A percentile compares a stretch with the other conserved stretches of the same genome.
These are phyloP conservation scores for Sphaerophoria taeniata DNA, from an alignment of 2,888 invertebrate species.

Conservation along the genomic window DNA sequence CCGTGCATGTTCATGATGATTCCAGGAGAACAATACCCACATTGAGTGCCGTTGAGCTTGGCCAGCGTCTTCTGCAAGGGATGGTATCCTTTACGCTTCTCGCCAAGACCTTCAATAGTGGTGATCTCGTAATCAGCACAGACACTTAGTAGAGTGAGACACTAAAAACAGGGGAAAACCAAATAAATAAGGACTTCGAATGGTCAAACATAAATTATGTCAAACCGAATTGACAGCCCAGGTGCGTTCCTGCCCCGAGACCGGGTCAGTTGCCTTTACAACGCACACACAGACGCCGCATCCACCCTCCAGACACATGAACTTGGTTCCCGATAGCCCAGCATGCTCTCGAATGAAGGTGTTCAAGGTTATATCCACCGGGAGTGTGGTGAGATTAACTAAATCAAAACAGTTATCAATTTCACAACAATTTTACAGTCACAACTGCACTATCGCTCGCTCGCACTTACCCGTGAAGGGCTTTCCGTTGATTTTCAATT, in stretches of 20 bases:
- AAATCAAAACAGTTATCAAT: neutral
- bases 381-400: conserved; percentile 80
- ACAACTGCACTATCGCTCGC: neutral
- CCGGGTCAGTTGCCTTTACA: conserved; percentile 79
- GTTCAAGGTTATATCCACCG: conserved; percentile 84
- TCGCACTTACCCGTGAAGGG: conserved; percentile 52
- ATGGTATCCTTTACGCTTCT: conserved; percentile 86
- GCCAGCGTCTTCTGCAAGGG: conserved; percentile 87
- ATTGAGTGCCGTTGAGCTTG: conserved; percentile 88
- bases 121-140: conserved; percentile 88
- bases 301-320: conserved; percentile 88
- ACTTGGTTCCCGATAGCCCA: conserved; percentile 86
- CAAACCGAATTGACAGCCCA: conserved; percentile 86
- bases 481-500: conserved; percentile 56
- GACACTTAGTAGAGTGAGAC: conserved; percentile 86
- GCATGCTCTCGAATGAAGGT: conserved; percentile 85
- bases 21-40: conserved; percentile 90
- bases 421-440: neutral
- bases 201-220: neutral
- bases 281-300: conserved; percentile 86
- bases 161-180: conserved; percentile 82
- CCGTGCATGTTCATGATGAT: conserved; percentile 90
- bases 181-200: neutral
- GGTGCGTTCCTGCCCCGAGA: conserved; percentile 76
- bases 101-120: conserved; percentile 90